Percentiles rank a stretch among this genome's conserved stretches.
These are phyloP conservation scores for Physeter macrocephalus DNA, from an alignment of 2,113 vertebrate species.

Conservation along the genomic window DNA sequence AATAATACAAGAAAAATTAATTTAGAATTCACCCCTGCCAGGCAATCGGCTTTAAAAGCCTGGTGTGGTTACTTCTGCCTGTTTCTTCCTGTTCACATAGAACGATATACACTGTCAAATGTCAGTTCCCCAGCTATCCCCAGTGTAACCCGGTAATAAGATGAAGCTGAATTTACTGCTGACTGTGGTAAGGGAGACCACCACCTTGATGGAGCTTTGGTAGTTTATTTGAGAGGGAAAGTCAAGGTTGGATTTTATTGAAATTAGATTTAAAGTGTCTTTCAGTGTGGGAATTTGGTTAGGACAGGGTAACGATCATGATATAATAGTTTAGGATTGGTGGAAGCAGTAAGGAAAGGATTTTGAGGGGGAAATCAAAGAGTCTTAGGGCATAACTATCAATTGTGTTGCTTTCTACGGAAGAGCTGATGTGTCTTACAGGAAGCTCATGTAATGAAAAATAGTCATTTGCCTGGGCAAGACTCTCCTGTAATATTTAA, in stretches of 20 bases:
- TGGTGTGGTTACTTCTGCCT: not conserved
- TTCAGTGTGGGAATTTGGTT: not conserved
- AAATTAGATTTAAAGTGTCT: not conserved
- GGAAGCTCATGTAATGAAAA: not conserved
- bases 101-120: fast-evolving
- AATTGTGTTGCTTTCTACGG: not conserved
- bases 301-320: not conserved
- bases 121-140: not conserved
- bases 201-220: not conserved
- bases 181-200: not conserved
- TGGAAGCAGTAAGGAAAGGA: not conserved
- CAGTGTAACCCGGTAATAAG: not conserved
- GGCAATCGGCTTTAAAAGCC: not conserved
- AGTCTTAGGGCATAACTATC: not conserved
- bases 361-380: not conserved
- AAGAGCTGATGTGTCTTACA: not conserved
- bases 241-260: not conserved
- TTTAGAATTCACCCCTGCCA: not conserved
- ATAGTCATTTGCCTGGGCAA: not conserved
- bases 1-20: not conserved
- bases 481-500: not conserved
- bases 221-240: not conserved
- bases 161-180: not conserved
- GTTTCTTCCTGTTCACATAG: not conserved
- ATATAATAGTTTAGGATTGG: not conserved